Percentiles rank a stretch among this genome's conserved stretches.
Evolutionary conservation across 2,113 vertebrate species (phyloP).

Genomic region (Apeltes quadracus): DNA sequence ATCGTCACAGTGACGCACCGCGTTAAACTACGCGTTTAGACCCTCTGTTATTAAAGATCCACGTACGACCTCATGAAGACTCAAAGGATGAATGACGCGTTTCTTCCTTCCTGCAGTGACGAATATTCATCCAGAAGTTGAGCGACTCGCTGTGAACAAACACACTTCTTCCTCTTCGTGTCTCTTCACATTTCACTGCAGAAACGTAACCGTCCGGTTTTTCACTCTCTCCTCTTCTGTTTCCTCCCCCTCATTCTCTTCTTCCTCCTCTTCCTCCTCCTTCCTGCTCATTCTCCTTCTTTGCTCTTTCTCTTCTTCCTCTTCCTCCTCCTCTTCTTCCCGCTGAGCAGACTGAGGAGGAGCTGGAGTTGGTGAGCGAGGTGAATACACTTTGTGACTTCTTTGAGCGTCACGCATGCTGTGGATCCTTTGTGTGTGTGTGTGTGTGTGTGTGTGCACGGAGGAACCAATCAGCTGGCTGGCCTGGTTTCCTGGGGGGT

Average conservation of each 20-base stretch:
- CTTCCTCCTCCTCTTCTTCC: conserved; percentile 22
- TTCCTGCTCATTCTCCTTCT: not conserved
- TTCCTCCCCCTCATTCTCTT: not conserved
- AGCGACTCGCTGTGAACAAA: not conserved
- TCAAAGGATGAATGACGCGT: not conserved
- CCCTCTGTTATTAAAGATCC: no score
- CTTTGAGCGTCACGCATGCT: conserved; percentile 56
- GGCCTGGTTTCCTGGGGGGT: conserved; percentile 14
- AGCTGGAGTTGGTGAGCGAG: conserved; percentile 97
- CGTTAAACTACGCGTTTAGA: no score
- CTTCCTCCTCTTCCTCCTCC: conserved; percentile 38
- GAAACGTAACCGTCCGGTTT: conserved; percentile 58
- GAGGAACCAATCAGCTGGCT: conserved; percentile 28
- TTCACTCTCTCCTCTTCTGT: conserved; percentile 16
- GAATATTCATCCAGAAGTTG: not conserved
- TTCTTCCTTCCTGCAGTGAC: not conserved
- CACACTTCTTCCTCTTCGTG: not conserved
- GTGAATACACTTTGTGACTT: conserved; percentile 75
- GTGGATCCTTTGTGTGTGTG: conserved; percentile 53
- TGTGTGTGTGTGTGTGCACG: conserved; percentile 2
- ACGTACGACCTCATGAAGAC: no score
- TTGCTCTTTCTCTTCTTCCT: not conserved
- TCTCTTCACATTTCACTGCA: conserved; percentile 7
- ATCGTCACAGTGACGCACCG: no score
- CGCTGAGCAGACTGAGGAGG: conserved; percentile 90